phyloP scores from a whole-genome alignment of 2,888 invertebrate species.

The Didymodactylos carnosus region DNA sequence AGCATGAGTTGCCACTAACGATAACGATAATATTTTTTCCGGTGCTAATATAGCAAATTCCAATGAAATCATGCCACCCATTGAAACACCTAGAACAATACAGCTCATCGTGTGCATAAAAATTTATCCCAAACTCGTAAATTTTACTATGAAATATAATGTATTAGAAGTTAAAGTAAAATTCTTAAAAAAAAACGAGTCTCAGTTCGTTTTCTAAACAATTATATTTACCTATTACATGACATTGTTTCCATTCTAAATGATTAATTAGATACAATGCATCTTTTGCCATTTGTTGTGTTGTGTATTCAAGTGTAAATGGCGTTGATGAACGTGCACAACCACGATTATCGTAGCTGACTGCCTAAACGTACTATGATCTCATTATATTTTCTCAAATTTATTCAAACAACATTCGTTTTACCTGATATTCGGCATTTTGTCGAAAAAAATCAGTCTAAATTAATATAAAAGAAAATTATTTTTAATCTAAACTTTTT shows the following conservation, averaged over 20 bases:
- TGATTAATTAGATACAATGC: not conserved
- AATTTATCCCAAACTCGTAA: no score
- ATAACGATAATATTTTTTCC: not conserved
- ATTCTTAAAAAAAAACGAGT: no score
- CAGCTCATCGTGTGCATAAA: no score
- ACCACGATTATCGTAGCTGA: not conserved
- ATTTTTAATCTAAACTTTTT: no score
- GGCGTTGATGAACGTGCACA: not conserved
- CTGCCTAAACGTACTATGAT: not conserved
- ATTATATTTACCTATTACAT: no score
- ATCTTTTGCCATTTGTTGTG: not conserved
- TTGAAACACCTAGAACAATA: not conserved
- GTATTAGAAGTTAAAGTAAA: no score
- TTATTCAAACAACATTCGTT: not conserved
- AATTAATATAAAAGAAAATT: no score
- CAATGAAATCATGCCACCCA: not conserved
- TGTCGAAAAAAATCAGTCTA: not conserved
- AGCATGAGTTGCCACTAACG: not conserved
- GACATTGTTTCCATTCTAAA: not conserved
- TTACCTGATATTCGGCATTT: not conserved
- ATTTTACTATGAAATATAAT: no score
- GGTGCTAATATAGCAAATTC: not conserved
- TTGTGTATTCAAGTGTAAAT: not conserved
- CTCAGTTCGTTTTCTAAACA: no score
- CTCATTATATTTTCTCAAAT: not conserved